Conservation (phyloP, 2,797 vertebrate genomes). For the Fringilla coelebs region DNA sequence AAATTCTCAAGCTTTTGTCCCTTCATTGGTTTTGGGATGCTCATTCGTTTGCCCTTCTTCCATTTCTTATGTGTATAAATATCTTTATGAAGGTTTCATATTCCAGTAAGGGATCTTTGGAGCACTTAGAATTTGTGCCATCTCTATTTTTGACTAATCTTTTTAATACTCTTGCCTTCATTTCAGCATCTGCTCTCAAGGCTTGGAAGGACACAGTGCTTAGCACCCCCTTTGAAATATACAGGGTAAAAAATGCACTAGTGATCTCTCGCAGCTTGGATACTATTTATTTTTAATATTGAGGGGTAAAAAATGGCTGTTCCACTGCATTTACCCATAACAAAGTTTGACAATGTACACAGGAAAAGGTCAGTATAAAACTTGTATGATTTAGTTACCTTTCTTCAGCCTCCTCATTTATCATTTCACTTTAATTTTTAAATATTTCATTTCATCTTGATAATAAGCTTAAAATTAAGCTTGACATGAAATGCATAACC, state of each 20-base stretch:
- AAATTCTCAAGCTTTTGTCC: not conserved
- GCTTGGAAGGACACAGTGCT: not conserved
- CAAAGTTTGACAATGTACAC: not conserved
- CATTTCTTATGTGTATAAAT: not conserved
- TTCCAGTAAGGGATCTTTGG: not conserved
- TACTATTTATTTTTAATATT: not conserved
- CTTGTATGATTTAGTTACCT: slow-evolving; percentile 9
- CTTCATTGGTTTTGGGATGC: not conserved
- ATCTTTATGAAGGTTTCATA: not conserved
- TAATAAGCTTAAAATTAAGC: slow-evolving; percentile 39
- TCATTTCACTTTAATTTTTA: not conserved
- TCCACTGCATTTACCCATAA: not conserved
- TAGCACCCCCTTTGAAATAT: not conserved
- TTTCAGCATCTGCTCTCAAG: not conserved
- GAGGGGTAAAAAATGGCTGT: not conserved
- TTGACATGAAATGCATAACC: slow-evolving; percentile 51
- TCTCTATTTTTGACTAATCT: not conserved
- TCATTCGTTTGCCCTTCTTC: not conserved
- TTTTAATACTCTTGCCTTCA: slow-evolving; percentile 3
- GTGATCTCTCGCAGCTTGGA: not conserved
- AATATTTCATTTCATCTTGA: slow-evolving; percentile 36
- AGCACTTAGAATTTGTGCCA: not conserved
- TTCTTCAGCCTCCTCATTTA: slow-evolving; percentile 22
- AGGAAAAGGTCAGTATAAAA: not conserved
- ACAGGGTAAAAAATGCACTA: not conserved